These are phyloP conservation scores for Neotragus moschatus DNA, from an alignment of 2,113 vertebrate species.

Conservation along the genomic window DNA sequence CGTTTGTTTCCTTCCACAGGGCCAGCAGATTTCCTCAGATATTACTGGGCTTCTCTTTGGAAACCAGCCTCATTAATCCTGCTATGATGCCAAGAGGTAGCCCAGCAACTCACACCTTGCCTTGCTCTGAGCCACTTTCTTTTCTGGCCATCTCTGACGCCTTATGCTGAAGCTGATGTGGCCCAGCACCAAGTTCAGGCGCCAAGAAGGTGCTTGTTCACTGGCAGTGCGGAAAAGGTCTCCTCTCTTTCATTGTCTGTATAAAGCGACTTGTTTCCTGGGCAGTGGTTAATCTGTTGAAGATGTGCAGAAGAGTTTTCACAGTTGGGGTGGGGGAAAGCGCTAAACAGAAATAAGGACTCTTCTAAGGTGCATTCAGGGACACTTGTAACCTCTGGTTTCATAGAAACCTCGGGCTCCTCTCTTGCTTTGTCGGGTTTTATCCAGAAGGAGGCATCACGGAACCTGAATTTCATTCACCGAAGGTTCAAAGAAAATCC, in stretches of 20 bases:
- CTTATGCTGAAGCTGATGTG: rapidly evolving
- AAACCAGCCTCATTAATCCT: neutral
- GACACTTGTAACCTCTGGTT: neutral
- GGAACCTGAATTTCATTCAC: neutral
- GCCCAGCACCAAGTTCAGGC: neutral
- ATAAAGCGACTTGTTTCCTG: too few relatives aligned
- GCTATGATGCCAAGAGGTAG: neutral
- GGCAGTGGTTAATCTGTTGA: too few relatives aligned
- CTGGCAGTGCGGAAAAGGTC: neutral
- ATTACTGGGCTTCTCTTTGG: neutral
- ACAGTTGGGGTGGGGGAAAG: too few relatives aligned
- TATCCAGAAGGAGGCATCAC: neutral
- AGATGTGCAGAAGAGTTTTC: neutral
- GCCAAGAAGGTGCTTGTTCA: neutral
- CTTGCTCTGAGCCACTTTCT: neutral
- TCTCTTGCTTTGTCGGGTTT: neutral
- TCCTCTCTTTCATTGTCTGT: too few relatives aligned
- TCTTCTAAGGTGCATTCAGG: too few relatives aligned
- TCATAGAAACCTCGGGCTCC: neutral
- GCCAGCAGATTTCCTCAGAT: neutral
- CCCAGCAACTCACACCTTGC: neutral
- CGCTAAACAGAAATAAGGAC: neutral
- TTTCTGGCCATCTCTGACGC: rapidly evolving
- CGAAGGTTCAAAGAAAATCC: neutral
- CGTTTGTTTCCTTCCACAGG: neutral